phyloP scores from a whole-genome alignment of 1,140 invertebrate genomes.

The Procambarus virginalis region DNA sequence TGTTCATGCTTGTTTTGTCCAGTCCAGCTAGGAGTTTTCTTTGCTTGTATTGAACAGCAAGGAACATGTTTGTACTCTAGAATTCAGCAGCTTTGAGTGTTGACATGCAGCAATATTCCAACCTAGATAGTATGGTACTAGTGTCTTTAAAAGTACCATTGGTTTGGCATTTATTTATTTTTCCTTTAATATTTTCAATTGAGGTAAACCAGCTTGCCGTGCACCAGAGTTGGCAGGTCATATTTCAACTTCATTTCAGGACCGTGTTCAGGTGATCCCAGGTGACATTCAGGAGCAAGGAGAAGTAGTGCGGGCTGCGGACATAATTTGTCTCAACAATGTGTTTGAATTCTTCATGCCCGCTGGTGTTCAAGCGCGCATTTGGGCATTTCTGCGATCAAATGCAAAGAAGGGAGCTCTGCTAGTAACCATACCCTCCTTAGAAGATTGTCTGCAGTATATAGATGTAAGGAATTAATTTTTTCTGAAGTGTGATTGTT shows the following conservation, averaged over 20 bases:
- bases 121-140: too few species aligned
- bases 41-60: too few species aligned
- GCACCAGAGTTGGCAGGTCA: background rate
- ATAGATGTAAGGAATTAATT: slow-evolving; percentile 75
- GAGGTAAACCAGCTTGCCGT: too few species aligned
- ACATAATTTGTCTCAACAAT: slow-evolving; percentile 81
- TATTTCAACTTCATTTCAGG: slow-evolving; percentile 71
- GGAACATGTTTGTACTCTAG: too few species aligned
- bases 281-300: slow-evolving; percentile 78
- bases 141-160: too few species aligned
- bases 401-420: slow-evolving; percentile 77
- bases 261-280: slow-evolving; percentile 78
- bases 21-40: too few species aligned
- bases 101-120: too few species aligned
- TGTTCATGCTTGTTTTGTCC: too few species aligned
- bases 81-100: too few species aligned
- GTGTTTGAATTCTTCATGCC: slow-evolving; percentile 81
- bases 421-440: slow-evolving; percentile 78
- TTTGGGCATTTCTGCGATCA: slow-evolving; percentile 79
- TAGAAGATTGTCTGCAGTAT: slow-evolving; percentile 76
- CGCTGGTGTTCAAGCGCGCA: slow-evolving; percentile 76
- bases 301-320: slow-evolving; percentile 77
- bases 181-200: too few species aligned
- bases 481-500: background rate
- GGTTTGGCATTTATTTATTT: too few species aligned